Evolutionary conservation across 2,113 vertebrate genomes (phyloP).

Genomic region (Lycaon pictus): DNA sequence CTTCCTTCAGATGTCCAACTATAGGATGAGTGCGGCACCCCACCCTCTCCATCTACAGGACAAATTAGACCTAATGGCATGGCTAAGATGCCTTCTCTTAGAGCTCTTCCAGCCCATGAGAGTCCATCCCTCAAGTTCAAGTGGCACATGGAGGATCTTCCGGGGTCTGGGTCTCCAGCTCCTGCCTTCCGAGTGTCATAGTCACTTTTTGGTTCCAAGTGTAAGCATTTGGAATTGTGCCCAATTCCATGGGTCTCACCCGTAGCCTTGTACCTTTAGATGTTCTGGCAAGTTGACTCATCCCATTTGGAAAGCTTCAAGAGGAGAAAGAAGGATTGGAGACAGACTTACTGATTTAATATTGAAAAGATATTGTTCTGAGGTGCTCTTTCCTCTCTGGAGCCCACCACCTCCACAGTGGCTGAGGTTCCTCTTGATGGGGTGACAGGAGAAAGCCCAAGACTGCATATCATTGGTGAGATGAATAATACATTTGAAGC

Average conservation of each 20-base stretch:
- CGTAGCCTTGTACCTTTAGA: neutral
- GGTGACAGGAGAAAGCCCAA: constrained; percentile 64
- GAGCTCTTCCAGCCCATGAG: neutral
- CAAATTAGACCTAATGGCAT: neutral
- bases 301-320: constrained; percentile 44
- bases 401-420: constrained; percentile 42
- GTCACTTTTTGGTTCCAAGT: constrained; percentile 28
- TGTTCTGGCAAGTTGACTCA: constrained; percentile 32
- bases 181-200: neutral
- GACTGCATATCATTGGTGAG: constrained; percentile 83
- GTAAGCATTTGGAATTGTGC: neutral
- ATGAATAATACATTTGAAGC: constrained; percentile 88
- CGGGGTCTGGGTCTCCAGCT: neutral
- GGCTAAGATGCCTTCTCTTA: neutral
- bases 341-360: constrained; percentile 28
- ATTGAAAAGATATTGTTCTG: constrained; percentile 33
- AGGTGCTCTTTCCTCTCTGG: neutral
- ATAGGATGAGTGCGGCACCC: neutral
- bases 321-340: neutral
- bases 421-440: constrained; percentile 73
- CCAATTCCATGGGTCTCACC: neutral
- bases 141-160: neutral
- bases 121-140: neutral
- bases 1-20: neutral
- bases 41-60: too few relatives aligned